phyloP scores from a whole-genome alignment of 2,797 vertebrate genomes.

The Chaunax sp. region DNA sequence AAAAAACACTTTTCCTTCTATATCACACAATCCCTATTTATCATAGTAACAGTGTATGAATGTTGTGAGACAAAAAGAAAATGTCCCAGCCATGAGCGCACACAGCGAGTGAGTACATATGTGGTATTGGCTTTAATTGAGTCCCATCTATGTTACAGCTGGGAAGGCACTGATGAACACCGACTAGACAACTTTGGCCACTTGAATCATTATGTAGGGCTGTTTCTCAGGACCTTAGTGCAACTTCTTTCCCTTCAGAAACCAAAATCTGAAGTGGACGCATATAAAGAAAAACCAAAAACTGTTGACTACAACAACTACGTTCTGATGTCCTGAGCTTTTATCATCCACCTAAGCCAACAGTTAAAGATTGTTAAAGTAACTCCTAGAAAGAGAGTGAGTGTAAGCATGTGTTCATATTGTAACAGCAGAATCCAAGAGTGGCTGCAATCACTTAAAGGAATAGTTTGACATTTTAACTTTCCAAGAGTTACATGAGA shows the following conservation, averaged over 20 bases:
- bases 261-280: conserved; percentile 29
- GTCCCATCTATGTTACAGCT: conserved; percentile 47
- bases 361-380: conserved; percentile 15
- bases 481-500: not conserved
- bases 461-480: conserved; percentile 4
- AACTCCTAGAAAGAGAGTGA: not conserved
- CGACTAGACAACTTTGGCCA: conserved; percentile 56
- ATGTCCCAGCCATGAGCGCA: conserved; percentile 55
- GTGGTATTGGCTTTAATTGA: conserved; percentile 53
- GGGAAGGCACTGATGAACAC: conserved; percentile 76
- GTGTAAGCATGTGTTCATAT: not conserved
- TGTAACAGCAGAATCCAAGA: conserved; percentile 35
- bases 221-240: conserved; percentile 47
- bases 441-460: not conserved
- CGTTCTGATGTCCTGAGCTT: conserved; percentile 38
- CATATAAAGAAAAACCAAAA: conserved; percentile 5
- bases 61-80: conserved; percentile 42
- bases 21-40: conserved; percentile 44
- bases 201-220: conserved; percentile 39
- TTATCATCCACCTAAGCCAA: conserved; percentile 34
- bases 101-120: conserved; percentile 39
- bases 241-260: conserved; percentile 50
- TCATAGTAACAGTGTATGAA: conserved; percentile 58
- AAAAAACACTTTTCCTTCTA: conserved; percentile 40
- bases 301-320: conserved; percentile 17